Base-by-base conservation (phyloP, 2,113 vertebrate species). In the Dolichotis patagonum region DNA sequence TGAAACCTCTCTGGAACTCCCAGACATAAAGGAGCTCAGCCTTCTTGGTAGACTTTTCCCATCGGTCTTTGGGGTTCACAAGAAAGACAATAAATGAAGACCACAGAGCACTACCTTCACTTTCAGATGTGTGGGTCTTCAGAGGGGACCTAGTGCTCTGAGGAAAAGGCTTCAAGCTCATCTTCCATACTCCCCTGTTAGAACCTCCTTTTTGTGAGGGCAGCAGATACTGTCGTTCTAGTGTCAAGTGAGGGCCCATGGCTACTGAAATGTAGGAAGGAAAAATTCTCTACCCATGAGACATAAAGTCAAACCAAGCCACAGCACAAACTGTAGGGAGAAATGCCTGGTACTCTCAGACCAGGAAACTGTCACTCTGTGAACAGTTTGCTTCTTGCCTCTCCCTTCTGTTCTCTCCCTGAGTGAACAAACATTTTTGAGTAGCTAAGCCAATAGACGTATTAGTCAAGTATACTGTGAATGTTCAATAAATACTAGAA, bases 101-200 rank as follows among this genome's bases (percentile, higher is more conserved):
- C 6, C 78, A 93, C 10, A n/a, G 10, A 65, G 24, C 32, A 24
- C 24, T n/a, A 16, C 52, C 35, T 1, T 14, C 3, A 0, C 30
- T 19, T 19, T 30, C 1, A 0, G 8, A n/a, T 13, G 28, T 20
- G 12, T 30, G n/a, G 24, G 32, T 81, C 9, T 22, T 3, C 9
- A 10, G 54, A 54, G 10, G 38, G 26, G 19, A 58, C 73, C 35
- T 24, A 14, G 7, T 10, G 11, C 17, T 16, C 46, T 69, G 38
- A 5, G 28, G 67, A 75, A 49, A 75, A 67, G 22, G 12, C 71
- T 46, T 12, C 85, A 93, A 96, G 95, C 92, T 95, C 97, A 85
- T 77, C 77, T 87, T 91, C 95, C 78, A 8, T 67, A 75, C 89
- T 22, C 63, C 41, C 43, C 56, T 41, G 22, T 54, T 71, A 56